Base-by-base conservation (phyloP, 2,888 invertebrate species). In the Callosobruchus maculatus region DNA sequence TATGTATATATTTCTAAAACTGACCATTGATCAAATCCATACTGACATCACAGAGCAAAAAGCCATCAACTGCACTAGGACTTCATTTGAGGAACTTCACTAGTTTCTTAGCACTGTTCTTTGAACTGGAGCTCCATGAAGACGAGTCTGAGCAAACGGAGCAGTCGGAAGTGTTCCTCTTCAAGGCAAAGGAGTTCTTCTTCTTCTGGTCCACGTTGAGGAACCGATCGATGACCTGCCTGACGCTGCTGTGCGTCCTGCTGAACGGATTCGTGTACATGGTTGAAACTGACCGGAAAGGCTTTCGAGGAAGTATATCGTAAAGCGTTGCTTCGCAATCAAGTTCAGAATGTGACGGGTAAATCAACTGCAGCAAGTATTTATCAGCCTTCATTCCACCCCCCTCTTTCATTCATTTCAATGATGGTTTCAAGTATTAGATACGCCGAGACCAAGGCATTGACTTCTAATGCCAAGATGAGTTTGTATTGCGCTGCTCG, bases 241-340 rank as follows among this genome's bases (percentile, higher is more conserved):
- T 89, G 83, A 92, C 88, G 74, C 90, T 90, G 66, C 92, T 92
- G 84, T 93, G 92, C 79, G 92, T 92, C 81, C 92, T 90, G 80
- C 92, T 92, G 84, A 92, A 92, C 72, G 92, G 92, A 85, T 93
- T 93, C 74, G 92, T 92, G 82, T 90, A 92, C 92, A 92, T 92
- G 13, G 7, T 49, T 49, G 18, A 0, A 49, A 18, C 1, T 49
- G 49, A 18, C 49, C 1, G 13, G 1, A 13, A 18, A 49, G 13
- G 13, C 49, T 13, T 18, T 49, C 13, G 49, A 49, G 49, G 49
- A 7, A 49, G 1, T 1, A 49, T 49, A 1, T 49, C n/a, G n/a
- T 49, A 13, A 7, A 49, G 49, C 49, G 3, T 49, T 13, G 13
- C 49, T 3, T 49, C 49, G 7, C 1, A 18, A 18, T 13, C 1